Conservation (phyloP, 2,888 invertebrate genomes). For the Drosophila trichaetosa region DNA sequence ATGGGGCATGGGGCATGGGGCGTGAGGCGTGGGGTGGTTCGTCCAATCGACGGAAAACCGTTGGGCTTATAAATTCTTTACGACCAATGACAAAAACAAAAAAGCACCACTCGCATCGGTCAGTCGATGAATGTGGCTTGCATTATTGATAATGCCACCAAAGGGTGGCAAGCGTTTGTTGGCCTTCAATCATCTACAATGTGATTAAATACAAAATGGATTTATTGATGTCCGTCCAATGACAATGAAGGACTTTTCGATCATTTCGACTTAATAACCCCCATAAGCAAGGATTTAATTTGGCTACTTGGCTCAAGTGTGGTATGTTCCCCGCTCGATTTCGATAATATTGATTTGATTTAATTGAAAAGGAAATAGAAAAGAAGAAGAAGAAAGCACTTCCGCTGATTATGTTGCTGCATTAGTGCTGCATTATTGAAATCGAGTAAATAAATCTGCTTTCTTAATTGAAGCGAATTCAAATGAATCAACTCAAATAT, state of each 20-base stretch:
- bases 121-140: slow-evolving; percentile 7
- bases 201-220: slow-evolving; percentile 6
- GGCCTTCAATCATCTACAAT: not conserved
- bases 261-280: not conserved
- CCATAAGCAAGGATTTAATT: not conserved
- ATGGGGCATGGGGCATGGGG: too few relatives aligned
- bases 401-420: not conserved
- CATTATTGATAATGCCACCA: slow-evolving; percentile 9
- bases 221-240: slow-evolving; percentile 8
- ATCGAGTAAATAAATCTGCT: not conserved
- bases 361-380: not conserved
- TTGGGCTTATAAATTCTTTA: not conserved
- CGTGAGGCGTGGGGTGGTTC: too few relatives aligned
- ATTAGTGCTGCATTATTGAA: not conserved
- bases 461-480: not conserved
- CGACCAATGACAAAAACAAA: not conserved
- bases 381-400: not conserved
- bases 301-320: not conserved
- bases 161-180: not conserved
- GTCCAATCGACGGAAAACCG: not conserved
- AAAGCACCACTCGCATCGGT: not conserved
- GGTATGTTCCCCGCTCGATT: not conserved
- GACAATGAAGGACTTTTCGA: not conserved
- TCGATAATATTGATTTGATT: not conserved
- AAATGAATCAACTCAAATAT: not conserved